Base-by-base conservation (phyloP, 2,113 vertebrate genomes). In the Ceyx cyanopectus region DNA sequence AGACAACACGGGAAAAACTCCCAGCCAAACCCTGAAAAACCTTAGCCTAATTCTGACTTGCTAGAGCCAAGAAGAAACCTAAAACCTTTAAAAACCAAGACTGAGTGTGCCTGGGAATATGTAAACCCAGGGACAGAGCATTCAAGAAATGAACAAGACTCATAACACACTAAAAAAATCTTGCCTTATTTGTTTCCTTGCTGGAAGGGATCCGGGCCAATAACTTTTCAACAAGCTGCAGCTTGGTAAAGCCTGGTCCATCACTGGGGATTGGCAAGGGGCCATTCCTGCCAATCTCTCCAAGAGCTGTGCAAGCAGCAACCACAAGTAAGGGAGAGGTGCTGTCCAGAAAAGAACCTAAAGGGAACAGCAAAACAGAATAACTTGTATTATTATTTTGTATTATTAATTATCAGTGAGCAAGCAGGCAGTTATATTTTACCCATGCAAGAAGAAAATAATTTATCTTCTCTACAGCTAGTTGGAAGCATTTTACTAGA, bases 171-270 rank as follows among this genome's bases (percentile, higher is more conserved):
- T 32, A 68, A 2, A 83, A 58, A 58, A 81, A 67, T 85, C 97
- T 96, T 97, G 91, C 99, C 98, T 99, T 99, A 75, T 98, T 97
- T 89, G 98, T 99, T 97, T 99, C 99, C 95, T 99, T 99, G 97
- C 98, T 98, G 48, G 99, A 99, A 30, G 98, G 98, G 86, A 99
- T 99, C 90, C 98, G 98, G 30, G 98, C 98, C 51, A 99, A 94
- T 87, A 99, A 97, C 86, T 98, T 99, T 95, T 99, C 99, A 86
- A 99, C 98, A 57, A 98, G 97, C 29, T 98, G 97, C 30, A 99
- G 96, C 94, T 99, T 99, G 90, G 98, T 99, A 96, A 99, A 98
- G 54, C 99, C 99, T 32, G 98, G 91, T 12, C 99, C 99, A 61
- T 99, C 99, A 0, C 96, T 96, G 41, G 98, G 98, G 61, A 99